Evolutionary conservation across 2,113 vertebrate species (phyloP).

Genomic region (Danionella cerebrum): DNA sequence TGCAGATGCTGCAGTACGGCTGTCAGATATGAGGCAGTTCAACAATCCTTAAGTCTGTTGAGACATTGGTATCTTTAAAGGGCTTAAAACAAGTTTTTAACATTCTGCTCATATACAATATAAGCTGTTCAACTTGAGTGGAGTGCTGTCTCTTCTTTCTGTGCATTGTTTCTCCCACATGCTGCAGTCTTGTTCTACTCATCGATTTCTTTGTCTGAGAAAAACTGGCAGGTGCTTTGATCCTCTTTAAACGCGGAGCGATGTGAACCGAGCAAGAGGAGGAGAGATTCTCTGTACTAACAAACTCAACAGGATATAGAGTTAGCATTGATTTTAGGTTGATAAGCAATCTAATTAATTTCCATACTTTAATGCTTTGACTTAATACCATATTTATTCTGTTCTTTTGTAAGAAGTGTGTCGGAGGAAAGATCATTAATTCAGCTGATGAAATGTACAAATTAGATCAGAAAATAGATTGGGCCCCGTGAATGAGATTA

Average conservation of each 20-base stretch:
- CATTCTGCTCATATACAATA: neutral
- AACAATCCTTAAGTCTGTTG: conserved; percentile 5
- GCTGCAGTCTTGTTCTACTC: neutral
- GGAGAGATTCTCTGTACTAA: conserved; percentile 35
- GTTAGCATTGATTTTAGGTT: conserved; percentile 51
- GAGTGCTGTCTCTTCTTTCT: conserved; percentile 22
- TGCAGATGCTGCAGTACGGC: conserved; percentile 20
- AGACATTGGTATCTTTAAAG: neutral
- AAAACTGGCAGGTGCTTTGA: conserved; percentile 23
- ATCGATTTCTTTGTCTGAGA: conserved; percentile 38
- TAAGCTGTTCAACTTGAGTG: conserved; percentile 18
- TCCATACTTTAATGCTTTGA: conserved; percentile 60
- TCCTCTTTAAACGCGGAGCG: conserved; percentile 14
- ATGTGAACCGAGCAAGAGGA: neutral
- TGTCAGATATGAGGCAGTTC: neutral
- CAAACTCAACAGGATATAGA: conserved; percentile 30
- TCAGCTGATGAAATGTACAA: conserved; percentile 39
- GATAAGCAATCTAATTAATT: conserved; percentile 68
- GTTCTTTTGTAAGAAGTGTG: conserved; percentile 24
- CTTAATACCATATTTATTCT: conserved; percentile 54
- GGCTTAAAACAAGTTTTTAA: conserved; percentile 10
- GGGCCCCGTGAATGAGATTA: conserved; percentile 62
- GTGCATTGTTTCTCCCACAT: conserved; percentile 12
- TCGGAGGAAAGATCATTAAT: conserved; percentile 55
- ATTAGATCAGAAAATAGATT: conserved; percentile 41